These are phyloP conservation scores for Eumaeus atala DNA, from an alignment of 1,140 invertebrate species.

Conservation along the genomic window DNA sequence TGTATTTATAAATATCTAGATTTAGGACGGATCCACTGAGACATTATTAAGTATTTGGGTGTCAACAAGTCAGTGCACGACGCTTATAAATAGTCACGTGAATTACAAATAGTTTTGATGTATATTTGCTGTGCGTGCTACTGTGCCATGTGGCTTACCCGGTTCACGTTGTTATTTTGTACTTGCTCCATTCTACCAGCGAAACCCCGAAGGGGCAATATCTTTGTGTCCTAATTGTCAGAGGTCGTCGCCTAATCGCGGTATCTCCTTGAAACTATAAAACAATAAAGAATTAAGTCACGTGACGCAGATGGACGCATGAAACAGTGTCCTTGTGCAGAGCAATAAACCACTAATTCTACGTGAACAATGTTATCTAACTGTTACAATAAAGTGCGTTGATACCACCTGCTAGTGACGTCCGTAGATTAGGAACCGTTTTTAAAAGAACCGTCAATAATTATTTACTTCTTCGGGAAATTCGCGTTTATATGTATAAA, in stretches of 20 bases:
- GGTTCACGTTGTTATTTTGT: conserved; percentile 43
- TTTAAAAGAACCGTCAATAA: not conserved
- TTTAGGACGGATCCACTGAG: not conserved
- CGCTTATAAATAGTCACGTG: not conserved
- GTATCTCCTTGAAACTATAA: conserved; percentile 70
- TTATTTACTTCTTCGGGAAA: too few species aligned
- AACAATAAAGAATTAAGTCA: conserved; percentile 37
- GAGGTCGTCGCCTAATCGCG: conserved; percentile 52
- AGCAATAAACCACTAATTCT: conserved; percentile 9
- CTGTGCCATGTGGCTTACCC: conserved; percentile 48
- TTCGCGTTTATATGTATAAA: too few species aligned
- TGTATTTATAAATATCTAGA: too few species aligned
- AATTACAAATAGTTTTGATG: not conserved
- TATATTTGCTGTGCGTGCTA: conserved; percentile 11
- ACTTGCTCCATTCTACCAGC: conserved; percentile 50
- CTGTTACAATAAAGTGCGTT: not conserved
- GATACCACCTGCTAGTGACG: conserved; percentile 3
- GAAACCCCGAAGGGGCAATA: conserved; percentile 42
- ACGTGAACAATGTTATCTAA: conserved; percentile 1
- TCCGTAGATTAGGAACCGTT: not conserved
- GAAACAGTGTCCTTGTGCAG: conserved; percentile 7
- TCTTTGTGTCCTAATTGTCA: conserved; percentile 55
- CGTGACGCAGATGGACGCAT: not conserved
- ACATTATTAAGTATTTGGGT: not conserved
- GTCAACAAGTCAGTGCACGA: conserved; percentile 1